Percentiles rank a stretch among this genome's conserved stretches.
phyloP scores from a whole-genome alignment of 64 coral and sea anemone species.

The Montipora efflorescens region DNA sequence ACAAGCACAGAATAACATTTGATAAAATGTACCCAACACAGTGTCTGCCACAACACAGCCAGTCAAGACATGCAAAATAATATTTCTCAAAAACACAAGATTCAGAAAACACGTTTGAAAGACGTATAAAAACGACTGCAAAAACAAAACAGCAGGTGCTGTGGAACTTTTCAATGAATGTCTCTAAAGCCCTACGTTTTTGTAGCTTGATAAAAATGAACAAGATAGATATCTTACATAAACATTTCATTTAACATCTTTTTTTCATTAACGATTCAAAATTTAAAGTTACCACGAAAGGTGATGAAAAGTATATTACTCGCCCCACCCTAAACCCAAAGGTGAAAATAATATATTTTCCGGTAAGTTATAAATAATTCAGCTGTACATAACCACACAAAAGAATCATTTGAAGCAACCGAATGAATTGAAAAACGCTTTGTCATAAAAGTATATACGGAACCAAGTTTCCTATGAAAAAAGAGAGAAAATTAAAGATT shows the following conservation, averaged over 20 bases:
- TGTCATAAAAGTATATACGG: neutral
- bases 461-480: neutral
- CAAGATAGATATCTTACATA: no score
- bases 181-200: neutral
- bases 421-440: constrained; percentile 23
- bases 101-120: neutral
- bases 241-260: neutral
- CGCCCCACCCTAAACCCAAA: neutral
- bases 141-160: constrained; percentile 29
- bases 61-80: neutral
- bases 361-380: constrained; percentile 55
- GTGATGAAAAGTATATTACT: neutral
- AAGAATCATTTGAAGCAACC: constrained; percentile 39
- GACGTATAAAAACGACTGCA: neutral
- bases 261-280: neutral
- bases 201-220: neutral
- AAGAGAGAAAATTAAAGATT: neutral
- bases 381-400: constrained; percentile 17
- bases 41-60: neutral
- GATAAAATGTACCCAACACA: neutral
- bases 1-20: neutral
- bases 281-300: neutral
- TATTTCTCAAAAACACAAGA: neutral
- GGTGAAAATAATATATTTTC: constrained; percentile 32
- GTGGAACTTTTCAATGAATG: neutral